Base-by-base conservation (phyloP, 2,113 vertebrate genomes). In the Tor tambroides region DNA sequence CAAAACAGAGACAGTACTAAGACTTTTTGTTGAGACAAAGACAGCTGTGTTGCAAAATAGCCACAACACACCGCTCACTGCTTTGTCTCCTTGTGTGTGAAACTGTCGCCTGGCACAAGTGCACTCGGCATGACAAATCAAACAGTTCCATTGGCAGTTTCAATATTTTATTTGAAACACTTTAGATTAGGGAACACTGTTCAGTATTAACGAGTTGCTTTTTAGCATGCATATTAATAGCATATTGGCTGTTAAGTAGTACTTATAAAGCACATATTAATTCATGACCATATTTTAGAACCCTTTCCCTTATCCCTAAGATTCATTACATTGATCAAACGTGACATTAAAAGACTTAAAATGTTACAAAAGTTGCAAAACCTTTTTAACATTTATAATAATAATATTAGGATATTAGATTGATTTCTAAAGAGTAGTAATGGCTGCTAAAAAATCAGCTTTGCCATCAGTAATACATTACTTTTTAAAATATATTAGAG, bases 11-110 rank as follows among this genome's bases (percentile, higher is more conserved):
- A 93, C 89, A 86, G 89, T 90, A 86, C 86, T 90, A 43, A 87
- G 89, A 41, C 81, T 91, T 82, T 23, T 91, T 80, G 26, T 88
- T 19, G 59, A 17, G 85, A 93, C 94, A 95, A 95, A 93, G 89
- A 67, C 80, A 10, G 28, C 87, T 91, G 87, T 95, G 94, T 93
- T 91, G 43, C 10, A 80, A 49, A 51, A 51, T 89, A 87, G 75
- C 71, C 65, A 71, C 23, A 72, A 54, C 75, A 74, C 75, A 32
- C 74, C 69, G 74, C 10, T 54, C 46, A 67, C 83, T 86, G 46
- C 51, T 72, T 84, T 72, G 32, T 43, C 80, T 87, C 79, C 19
- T 19, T 43, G 78, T 71, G 0, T 49, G 71, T 71, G 80, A 91
- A 63, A 92, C 86, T 76, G 76, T 59, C 89, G 89, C 89, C 89